Evolutionary conservation across 2,888 invertebrate species (phyloP).

Genomic region (Gryllus longicercus): DNA sequence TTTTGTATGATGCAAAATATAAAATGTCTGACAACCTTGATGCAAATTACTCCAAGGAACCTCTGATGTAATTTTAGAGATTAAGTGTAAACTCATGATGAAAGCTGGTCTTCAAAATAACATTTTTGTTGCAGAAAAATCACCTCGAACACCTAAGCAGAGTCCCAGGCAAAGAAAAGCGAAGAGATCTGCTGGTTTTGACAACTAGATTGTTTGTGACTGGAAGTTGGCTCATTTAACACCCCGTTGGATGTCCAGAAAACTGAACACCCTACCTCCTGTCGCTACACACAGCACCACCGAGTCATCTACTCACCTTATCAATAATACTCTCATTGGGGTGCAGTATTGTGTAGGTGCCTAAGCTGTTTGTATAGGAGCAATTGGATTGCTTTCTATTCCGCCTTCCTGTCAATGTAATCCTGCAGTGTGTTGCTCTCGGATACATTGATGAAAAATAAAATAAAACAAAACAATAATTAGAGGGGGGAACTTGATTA

Average conservation of each 20-base stretch:
- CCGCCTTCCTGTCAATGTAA: too few species aligned
- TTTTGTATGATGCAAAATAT: background rate
- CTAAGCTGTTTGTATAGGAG: too few species aligned
- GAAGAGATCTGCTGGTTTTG: constrained; percentile 69
- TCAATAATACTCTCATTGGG: too few species aligned
- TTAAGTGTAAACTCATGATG: too few species aligned
- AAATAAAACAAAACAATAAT: too few species aligned
- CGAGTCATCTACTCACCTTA: too few species aligned
- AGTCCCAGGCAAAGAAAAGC: constrained; percentile 70
- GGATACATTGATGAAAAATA: too few species aligned
- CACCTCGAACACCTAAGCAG: constrained; percentile 47
- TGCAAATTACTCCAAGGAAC: constrained; percentile 24
- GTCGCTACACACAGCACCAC: background rate
- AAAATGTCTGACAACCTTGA: constrained; percentile 23
- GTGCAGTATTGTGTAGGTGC: too few species aligned
- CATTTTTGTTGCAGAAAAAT: constrained; percentile 59
- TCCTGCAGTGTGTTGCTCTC: too few species aligned
- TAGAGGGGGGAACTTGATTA: too few species aligned
- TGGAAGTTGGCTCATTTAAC: background rate
- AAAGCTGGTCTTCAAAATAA: too few species aligned
- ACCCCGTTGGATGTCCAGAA: background rate
- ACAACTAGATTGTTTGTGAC: constrained; percentile 50
- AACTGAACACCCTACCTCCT: background rate
- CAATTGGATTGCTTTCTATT: too few species aligned
- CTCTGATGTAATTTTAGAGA: constrained; percentile 38